Conservation (phyloP, 2,797 vertebrate genomes). For the Geotrypetes seraphini region DNA sequence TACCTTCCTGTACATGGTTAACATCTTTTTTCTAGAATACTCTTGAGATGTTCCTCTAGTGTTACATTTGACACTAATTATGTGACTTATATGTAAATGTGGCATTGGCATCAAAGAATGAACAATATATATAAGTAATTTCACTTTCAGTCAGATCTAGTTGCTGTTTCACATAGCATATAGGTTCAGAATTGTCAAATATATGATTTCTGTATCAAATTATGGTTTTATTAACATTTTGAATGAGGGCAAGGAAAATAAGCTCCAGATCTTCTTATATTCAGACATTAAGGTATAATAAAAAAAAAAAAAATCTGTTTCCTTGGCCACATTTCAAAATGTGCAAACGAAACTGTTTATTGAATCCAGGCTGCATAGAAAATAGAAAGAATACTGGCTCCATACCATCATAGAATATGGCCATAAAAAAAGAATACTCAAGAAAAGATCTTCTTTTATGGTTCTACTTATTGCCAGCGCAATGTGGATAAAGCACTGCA, state of each 20-base stretch:
- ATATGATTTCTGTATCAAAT: conserved; percentile 65
- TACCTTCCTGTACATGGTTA: no score
- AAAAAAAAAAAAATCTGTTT: conserved; percentile 73
- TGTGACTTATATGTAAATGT: no score
- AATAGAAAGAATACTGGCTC: conserved; percentile 70
- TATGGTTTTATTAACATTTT: conserved; percentile 67
- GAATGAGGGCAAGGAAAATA: conserved; percentile 66
- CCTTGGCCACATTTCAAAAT: conserved; percentile 84
- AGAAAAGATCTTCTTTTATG: conserved; percentile 58
- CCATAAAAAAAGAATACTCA: conserved; percentile 84
- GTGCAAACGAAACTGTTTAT: conserved; percentile 82
- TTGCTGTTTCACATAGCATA: conserved; percentile 36
- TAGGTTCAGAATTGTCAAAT: conserved; percentile 59
- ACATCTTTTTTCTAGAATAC: no score
- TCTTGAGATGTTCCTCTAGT: no score
- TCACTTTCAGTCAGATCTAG: conserved; percentile 40
- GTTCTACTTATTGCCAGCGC: conserved; percentile 55
- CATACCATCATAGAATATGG: conserved; percentile 69
- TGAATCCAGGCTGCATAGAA: conserved; percentile 85
- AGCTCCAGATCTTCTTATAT: conserved; percentile 68
- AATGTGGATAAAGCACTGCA: conserved; percentile 56
- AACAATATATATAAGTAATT: conserved; percentile 44
- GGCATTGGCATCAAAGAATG: no score
- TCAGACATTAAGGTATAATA: conserved; percentile 75
- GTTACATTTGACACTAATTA: no score